Percentiles rank a stretch among this genome's conserved stretches.
Conservation (phyloP, 2,113 vertebrate species). For the Heptranchias perlo region DNA sequence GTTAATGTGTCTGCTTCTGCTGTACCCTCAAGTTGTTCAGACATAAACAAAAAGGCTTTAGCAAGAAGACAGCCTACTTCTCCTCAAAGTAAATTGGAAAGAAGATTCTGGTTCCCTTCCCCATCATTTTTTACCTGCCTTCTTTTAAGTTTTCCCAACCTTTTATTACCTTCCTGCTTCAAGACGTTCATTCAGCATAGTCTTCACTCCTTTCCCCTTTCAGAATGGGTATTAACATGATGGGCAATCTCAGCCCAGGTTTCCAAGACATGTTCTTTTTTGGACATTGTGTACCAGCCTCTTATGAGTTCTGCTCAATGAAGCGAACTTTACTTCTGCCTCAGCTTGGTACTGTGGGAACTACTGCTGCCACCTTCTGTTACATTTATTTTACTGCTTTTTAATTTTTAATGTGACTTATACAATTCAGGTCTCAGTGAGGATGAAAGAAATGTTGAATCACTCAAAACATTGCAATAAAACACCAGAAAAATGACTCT, state of each 20-base stretch:
- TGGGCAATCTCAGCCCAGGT: background rate
- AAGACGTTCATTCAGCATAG: background rate
- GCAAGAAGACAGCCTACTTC: too few relatives aligned
- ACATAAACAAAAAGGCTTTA: background rate
- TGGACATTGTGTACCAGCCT: too few relatives aligned
- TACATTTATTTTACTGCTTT: background rate
- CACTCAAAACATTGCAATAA: background rate
- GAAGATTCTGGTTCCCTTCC: too few relatives aligned
- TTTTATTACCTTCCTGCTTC: background rate
- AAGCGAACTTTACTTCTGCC: background rate
- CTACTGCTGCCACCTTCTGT: slow-evolving; percentile 8
- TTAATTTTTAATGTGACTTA: background rate
- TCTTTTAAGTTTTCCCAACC: background rate
- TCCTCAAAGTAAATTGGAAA: too few relatives aligned
- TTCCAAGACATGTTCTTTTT: background rate
- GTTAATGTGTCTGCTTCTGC: background rate
- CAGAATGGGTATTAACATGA: background rate
- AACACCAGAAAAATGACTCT: background rate
- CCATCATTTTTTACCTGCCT: too few relatives aligned
- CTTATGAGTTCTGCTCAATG: background rate
- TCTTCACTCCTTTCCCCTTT: background rate
- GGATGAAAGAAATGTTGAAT: background rate
- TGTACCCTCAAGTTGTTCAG: background rate
- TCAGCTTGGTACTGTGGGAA: background rate
- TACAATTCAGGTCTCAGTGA: background rate